A percentile compares a stretch with the other conserved stretches of the same genome.
phyloP scores from a whole-genome alignment of 2,797 vertebrate genomes.

The Kryptolebias ocellatus region DNA sequence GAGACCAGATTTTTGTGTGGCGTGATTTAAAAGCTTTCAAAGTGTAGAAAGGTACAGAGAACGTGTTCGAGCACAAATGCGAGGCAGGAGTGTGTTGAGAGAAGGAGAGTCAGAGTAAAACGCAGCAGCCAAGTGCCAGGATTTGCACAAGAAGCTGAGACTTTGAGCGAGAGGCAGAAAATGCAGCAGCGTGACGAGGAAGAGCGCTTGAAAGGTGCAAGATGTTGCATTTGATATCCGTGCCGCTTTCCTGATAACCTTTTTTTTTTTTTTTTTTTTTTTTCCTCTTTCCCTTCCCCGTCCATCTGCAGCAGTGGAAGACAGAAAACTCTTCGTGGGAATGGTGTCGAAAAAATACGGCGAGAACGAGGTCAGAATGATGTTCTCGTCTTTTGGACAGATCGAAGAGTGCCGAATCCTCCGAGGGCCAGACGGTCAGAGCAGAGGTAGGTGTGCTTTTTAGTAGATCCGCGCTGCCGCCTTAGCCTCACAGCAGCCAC shows the following conservation, averaged over 20 bases:
- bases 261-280: conserved; percentile 31
- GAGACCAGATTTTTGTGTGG: background rate
- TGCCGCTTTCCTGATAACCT: conserved; percentile 27
- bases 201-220: conserved; percentile 30
- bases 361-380: conserved; percentile 98
- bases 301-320: conserved; percentile 90
- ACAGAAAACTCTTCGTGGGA: conserved; percentile 98
- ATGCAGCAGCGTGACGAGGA: conserved; percentile 35
- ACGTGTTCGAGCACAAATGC: too few species aligned
- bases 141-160: conserved; percentile 47
- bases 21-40: background rate
- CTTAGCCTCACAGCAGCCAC: conserved; percentile 29
- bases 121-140: conserved; percentile 39
- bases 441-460: conserved; percentile 89
- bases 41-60: background rate
- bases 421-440: conserved; percentile 94
- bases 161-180: conserved; percentile 42
- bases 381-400: conserved; percentile 97
- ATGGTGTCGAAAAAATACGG: conserved; percentile 99
- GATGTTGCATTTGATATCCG: conserved; percentile 22
- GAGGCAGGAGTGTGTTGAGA: too few species aligned
- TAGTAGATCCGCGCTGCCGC: conserved; percentile 8
- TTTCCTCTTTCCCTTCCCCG: too few species aligned
- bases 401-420: conserved; percentile 98
- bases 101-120: conserved; percentile 32